Evolutionary conservation across 2,113 vertebrate species (phyloP), one percentile per base, ranked within the genome.

Genomic region (Pardalotus punctatus): DNA sequence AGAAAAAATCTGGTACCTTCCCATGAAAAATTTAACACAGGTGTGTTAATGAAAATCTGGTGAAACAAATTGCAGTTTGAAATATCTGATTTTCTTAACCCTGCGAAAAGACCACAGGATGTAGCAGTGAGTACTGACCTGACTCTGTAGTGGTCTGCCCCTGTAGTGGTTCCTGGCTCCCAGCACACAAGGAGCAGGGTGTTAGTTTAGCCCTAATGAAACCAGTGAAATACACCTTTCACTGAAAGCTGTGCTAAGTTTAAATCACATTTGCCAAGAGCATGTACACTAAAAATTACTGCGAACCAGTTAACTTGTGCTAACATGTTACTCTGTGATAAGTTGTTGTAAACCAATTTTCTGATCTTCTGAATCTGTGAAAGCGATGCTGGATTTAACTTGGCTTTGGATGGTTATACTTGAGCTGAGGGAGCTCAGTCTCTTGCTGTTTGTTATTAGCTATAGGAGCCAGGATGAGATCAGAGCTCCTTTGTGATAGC

Each of bases 261-360:
- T 94, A 60, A 80, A 86, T 88, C 67, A 62, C 38, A 3, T 90
- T 92, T 92, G 67, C 88, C 56, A 51, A 29, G 47, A 95, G 77
- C 80, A 71, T 36, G 74, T 73, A 71, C 60, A 36, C 72, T 67
- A 93, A 96, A 88, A 95, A 94, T 92, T 86, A 70, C 88, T 93
- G 86, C 71, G 83, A 88, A 88, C 90, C 88, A 74, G 72, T 94
- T 94, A 84, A 93, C 94, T 96, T 93, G 88, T 88, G 91, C 91
- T 83, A 90, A 66, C 88, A 56, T 62, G 90, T 93, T 93, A 51
- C 60, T 88, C 64, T 40, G n/a, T 40, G 93, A 43, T 74, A 94
- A 95, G 86, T 74, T 92, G 80, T 60, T 93, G 76, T 9, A 23
- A 97, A 92, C 47, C 83, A 64, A 74, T 96, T 94, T 96, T 94